A percentile compares a stretch with the other conserved stretches of the same genome.
These are phyloP conservation scores for Chionodraco myersi DNA, from an alignment of 2,113 vertebrate species.

Conservation along the genomic window DNA sequence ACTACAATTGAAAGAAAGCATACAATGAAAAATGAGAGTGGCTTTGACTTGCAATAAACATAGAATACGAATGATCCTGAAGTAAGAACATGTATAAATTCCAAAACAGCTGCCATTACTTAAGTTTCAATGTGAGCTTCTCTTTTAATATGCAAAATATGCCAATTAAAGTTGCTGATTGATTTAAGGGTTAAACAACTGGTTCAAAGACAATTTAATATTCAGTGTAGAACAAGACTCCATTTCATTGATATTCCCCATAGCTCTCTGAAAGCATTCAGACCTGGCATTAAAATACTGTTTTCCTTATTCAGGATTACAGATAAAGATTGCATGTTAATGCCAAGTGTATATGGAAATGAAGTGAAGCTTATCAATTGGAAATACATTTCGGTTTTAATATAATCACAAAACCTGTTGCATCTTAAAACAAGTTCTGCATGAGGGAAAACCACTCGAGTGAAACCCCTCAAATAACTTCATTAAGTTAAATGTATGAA, in stretches of 20 bases:
- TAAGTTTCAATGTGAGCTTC: background rate
- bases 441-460: no score
- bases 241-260: background rate
- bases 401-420: background rate
- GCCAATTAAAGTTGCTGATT: slow-evolving; percentile 15
- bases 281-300: background rate
- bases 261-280: background rate
- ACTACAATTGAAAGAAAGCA: background rate
- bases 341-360: background rate
- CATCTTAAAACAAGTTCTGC: background rate
- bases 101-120: background rate
- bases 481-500: no score
- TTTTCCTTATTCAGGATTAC: background rate
- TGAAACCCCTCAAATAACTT: no score
- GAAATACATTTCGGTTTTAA: background rate
- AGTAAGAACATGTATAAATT: slow-evolving; percentile 1
- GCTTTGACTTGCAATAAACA: slow-evolving; percentile 8
- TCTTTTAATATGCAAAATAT: background rate
- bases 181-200: slow-evolving; percentile 4
- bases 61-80: background rate
- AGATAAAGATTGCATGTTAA: background rate
- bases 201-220: slow-evolving; percentile 8
- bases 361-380: background rate
- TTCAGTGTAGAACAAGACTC: slow-evolving; percentile 1
- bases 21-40: slow-evolving; percentile 11